Conservation (phyloP, 1,140 invertebrate species). For the Drosophila bipectinata region DNA sequence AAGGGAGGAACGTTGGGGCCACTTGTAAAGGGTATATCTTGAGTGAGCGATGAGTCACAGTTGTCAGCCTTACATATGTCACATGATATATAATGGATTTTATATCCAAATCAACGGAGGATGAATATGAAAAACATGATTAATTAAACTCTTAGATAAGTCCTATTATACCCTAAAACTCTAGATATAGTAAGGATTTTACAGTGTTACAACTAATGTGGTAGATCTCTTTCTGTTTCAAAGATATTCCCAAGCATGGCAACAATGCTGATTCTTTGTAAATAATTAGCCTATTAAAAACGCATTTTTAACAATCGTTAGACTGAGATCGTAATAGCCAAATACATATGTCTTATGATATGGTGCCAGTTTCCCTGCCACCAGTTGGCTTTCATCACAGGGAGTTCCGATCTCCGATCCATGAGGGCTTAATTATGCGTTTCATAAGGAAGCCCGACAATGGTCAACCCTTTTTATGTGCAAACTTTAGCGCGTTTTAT, state of each 20-base stretch:
- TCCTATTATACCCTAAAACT: too few relatives aligned
- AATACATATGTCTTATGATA: not conserved
- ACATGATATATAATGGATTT: not conserved
- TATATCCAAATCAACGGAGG: not conserved
- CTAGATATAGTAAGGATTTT: too few relatives aligned
- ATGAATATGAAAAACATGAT: too few relatives aligned
- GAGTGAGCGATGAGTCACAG: conserved; percentile 13
- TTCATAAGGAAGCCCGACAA: conserved; percentile 22
- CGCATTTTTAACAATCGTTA: conserved; percentile 25
- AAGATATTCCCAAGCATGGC: not conserved
- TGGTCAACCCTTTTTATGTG: conserved; percentile 52
- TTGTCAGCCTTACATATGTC: not conserved
- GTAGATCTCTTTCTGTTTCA: not conserved
- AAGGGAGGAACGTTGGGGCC: too few relatives aligned
- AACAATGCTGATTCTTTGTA: not conserved
- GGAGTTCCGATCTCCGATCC: conserved; percentile 7
- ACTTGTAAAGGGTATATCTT: too few relatives aligned
- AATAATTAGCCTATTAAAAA: conserved; percentile 35
- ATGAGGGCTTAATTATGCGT: conserved; percentile 46
- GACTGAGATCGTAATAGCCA: conserved; percentile 15
- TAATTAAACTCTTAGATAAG: too few relatives aligned
- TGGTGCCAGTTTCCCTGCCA: conserved; percentile 3
- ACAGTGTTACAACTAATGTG: too few relatives aligned
- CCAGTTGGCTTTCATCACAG: not conserved
- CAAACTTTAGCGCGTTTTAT: conserved; percentile 78